These are phyloP conservation scores for Epirrhoe tristata DNA, from an alignment of 2,888 invertebrate genomes.

Conservation along the genomic window DNA sequence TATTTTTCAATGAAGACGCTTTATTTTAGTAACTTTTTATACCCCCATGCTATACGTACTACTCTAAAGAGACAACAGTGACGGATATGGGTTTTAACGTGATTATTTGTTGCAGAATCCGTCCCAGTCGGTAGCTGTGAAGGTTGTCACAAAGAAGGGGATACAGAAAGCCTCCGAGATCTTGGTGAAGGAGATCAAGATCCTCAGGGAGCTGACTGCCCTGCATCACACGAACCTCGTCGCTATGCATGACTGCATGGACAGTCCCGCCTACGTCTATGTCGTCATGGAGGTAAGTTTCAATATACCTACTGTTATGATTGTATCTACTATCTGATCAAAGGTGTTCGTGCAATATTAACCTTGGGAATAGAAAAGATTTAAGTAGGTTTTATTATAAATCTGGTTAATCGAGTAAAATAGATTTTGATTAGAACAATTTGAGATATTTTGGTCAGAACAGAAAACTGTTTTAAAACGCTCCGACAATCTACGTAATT, in stretches of 20 bases:
- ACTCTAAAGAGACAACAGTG: too few relatives aligned
- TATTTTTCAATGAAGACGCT: too few relatives aligned
- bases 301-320: background rate
- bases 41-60: too few relatives aligned
- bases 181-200: constrained; percentile 99
- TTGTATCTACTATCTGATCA: background rate
- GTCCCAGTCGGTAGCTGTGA: constrained; percentile 96
- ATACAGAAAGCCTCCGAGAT: constrained; percentile 98
- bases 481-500: background rate
- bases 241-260: constrained; percentile 98
- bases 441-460: background rate
- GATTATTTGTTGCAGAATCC: constrained; percentile 89
- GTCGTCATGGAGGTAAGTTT: constrained; percentile 98
- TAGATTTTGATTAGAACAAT: background rate
- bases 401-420: background rate
- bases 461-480: background rate
- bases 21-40: too few relatives aligned
- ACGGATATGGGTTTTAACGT: too few relatives aligned
- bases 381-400: background rate
- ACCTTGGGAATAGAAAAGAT: background rate
- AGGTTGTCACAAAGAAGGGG: constrained; percentile 99
- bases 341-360: background rate
- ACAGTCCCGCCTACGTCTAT: constrained; percentile 97
- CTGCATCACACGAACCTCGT: constrained; percentile 99
- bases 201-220: constrained; percentile 98